Base-by-base conservation (phyloP, 2,888 invertebrate species). In the Criorhina ranunculi region DNA sequence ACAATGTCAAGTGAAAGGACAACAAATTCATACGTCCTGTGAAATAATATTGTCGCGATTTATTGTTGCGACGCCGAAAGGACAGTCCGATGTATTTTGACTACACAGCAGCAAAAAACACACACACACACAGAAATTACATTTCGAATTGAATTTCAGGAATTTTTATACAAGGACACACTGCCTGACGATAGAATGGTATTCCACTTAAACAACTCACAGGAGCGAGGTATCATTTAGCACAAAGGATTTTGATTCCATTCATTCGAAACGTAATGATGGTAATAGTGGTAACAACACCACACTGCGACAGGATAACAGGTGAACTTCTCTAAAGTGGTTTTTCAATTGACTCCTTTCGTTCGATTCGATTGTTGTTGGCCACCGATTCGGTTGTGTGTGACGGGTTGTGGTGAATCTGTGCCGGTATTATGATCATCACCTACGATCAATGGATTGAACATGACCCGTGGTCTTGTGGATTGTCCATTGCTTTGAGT, bases 211-310 rank as follows among this genome's bases (percentile, higher is more conserved):
- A 72, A 49, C 59, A 40, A 59, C 40, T 40, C 51, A 46, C 49
- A 49, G 8, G 44, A 59, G 24, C 12, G 49, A 12, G 33, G 66
- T 77, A 72, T 82, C 82, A 42, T 53, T 60, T 77, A 42, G 17
- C 77, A 82, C 82, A 82, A 82, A 77, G 72, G 77, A 66, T 72
- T 82, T 72, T 53, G 59, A 82, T 82, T 82, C 72, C 77, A 73
- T 82, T 72, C 82, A 77, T 67, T 64, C 60, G 72, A 72, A 53
- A 60, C 35, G 55, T 82, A 66, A 82, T 62, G 53, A 72, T 60
- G 72, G 66, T 72, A 57, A 79, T 79, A 64, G 73, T 57, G 72
- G 72, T 55, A 12, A 72, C 62, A 62, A 31, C 5, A 72, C 62
- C 53, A 31, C 5, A 24, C 9, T 2, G 35, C 33, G 53, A 44